phyloP scores from a whole-genome alignment of 2,113 vertebrate genomes.

The Ctenomys sociabilis region DNA sequence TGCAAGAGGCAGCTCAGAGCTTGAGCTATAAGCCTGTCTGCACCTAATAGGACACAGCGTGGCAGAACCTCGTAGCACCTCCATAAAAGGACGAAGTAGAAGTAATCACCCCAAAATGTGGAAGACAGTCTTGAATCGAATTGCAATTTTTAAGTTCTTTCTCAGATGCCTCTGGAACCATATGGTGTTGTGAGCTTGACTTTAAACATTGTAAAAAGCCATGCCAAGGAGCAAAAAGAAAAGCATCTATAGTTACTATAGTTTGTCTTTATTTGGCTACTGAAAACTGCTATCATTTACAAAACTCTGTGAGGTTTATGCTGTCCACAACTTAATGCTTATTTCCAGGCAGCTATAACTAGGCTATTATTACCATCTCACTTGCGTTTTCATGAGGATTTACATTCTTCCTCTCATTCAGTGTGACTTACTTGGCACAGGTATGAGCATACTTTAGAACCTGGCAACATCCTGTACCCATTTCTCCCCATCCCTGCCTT shows the following conservation, averaged over 20 bases:
- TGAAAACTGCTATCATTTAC: constrained; percentile 67
- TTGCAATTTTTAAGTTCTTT: neutral
- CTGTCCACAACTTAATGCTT: constrained; percentile 71
- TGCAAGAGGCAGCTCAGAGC: neutral
- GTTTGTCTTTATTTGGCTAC: constrained; percentile 75
- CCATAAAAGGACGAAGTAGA: neutral
- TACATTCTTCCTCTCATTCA: constrained; percentile 66
- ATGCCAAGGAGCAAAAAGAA: constrained; percentile 44
- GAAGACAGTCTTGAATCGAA: neutral
- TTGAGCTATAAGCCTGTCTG: neutral
- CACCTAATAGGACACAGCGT: neutral
- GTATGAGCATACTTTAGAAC: constrained; percentile 4
- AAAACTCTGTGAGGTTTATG: constrained; percentile 68
- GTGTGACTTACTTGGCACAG: constrained; percentile 59
- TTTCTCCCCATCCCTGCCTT: neutral
- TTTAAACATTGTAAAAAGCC: constrained; percentile 14
- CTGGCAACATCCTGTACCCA: neutral
- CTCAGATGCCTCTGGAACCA: constrained; percentile 1
- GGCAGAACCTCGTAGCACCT: neutral
- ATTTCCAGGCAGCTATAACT: constrained; percentile 70
- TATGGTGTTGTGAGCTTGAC: neutral
- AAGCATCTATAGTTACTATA: neutral
- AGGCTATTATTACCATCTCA: constrained; percentile 72
- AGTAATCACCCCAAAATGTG: neutral
- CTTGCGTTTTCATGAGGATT: constrained; percentile 69